Evolutionary conservation across 1,140 invertebrate species (phyloP).

Genomic region (Mya arenaria): DNA sequence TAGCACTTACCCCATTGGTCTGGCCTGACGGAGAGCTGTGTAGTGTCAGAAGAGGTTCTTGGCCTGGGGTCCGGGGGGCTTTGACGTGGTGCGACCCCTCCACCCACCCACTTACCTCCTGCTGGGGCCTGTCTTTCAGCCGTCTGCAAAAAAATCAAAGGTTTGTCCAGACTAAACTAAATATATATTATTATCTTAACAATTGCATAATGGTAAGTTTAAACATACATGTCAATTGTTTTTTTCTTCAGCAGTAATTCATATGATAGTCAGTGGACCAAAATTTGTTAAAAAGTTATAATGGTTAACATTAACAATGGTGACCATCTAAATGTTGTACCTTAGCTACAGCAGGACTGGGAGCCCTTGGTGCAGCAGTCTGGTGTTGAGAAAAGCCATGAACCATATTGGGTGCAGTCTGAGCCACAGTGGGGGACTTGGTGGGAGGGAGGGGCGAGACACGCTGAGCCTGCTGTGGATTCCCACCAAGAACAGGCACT

Average conservation of each 20-base stretch:
- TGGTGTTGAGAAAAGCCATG: constrained; percentile 55
- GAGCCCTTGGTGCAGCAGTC: constrained; percentile 45
- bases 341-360: constrained; percentile 57
- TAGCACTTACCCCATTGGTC: constrained; percentile 61
- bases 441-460: constrained; percentile 64
- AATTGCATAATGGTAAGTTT: too few species aligned
- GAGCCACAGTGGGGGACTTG: constrained; percentile 66
- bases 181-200: too few species aligned
- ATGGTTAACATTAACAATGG: too few species aligned
- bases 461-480: constrained; percentile 46
- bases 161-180: too few species aligned
- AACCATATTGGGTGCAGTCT: constrained; percentile 65
- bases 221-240: too few species aligned
- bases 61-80: constrained; percentile 46
- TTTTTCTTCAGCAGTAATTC: too few species aligned
- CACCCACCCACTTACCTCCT: constrained; percentile 42
- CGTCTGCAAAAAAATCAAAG: constrained; percentile 55
- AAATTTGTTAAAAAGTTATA: too few species aligned
- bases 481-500: constrained; percentile 42
- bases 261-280: too few species aligned
- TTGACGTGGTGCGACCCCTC: neutral
- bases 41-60: constrained; percentile 51
- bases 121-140: constrained; percentile 50
- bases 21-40: constrained; percentile 28
- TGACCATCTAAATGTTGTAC: too few species aligned